Evolutionary conservation across 2,888 invertebrate genomes (phyloP).

Genomic region (Troilus luridus): DNA sequence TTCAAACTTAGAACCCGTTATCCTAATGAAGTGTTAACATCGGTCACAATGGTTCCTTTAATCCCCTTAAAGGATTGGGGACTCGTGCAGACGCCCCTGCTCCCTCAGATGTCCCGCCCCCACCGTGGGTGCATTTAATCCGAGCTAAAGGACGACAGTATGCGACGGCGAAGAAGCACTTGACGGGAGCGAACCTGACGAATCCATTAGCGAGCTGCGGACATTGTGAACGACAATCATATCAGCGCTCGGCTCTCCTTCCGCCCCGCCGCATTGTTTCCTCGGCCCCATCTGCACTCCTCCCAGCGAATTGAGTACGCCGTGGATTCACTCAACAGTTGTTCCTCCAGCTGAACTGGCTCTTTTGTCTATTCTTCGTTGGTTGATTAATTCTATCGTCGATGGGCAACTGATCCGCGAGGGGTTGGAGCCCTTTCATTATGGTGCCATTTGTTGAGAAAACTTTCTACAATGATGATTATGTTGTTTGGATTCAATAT

Average conservation of each 20-base stretch:
- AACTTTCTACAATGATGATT: background rate
- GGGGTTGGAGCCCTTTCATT: background rate
- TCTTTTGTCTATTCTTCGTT: background rate
- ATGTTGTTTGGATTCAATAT: background rate
- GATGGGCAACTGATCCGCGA: background rate
- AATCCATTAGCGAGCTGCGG: background rate
- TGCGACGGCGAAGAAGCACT: background rate
- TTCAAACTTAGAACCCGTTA: background rate
- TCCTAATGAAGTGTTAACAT: background rate
- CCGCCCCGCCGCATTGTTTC: background rate
- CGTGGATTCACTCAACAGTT: conserved; percentile 32
- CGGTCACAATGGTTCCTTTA: background rate
- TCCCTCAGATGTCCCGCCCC: background rate
- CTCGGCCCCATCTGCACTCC: conserved; percentile 15
- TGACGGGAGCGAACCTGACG: background rate
- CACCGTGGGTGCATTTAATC: background rate
- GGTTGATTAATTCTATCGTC: conserved; percentile 21
- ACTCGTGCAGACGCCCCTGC: background rate
- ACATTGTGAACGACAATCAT: conserved; percentile 20
- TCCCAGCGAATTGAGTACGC: background rate
- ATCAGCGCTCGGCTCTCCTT: conserved; percentile 10
- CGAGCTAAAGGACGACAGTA: background rate
- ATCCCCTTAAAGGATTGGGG: background rate
- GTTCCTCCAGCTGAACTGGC: background rate
- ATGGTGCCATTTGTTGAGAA: conserved; percentile 33